Base-by-base conservation (phyloP, 2,797 vertebrate species). In the Myotis vivesi region DNA sequence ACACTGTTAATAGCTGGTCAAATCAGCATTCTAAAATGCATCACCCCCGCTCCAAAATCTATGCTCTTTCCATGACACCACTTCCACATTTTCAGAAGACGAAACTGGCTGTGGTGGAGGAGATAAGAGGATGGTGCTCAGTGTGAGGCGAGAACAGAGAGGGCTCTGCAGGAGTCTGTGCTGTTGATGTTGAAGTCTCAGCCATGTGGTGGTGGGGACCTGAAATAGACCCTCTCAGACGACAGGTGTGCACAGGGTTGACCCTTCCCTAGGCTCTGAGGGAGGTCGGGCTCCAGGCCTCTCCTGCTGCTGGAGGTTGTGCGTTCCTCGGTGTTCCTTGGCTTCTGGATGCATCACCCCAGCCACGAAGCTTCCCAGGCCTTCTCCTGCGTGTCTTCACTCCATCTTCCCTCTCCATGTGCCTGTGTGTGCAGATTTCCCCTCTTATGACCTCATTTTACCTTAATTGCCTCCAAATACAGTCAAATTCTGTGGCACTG, bases 41-140 rank as follows among this genome's bases (percentile, higher is more conserved):
- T 44, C 46, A 13, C 36, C 11, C 28, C 23, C 5, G 13, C 69
- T 68, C 71, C 51, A 3, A 7, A 15, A 20, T 36, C 38, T 13
- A 1, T 2, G 11, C 6, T 6, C 4, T 1, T 36, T 75, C 33
- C 23, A 23, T 41, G 51, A 2, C 1, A 7, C n/a, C 1, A 13
- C 46, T 2, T 33, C 28, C 23, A 49, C 38, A 1, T 59, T 20
- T 49, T 15, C 71, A 51, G 46, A 57, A 66, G 49, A 44, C 5
- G 13, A 28, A 33, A 13, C 44, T 66, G 30, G 53, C 41, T 62
- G 7, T 8, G 5, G 9, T 22, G 23, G n/a, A 38, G 41, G 22
- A 22, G 41, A 20, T 1, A 71, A 68, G 75, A 20, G 62, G 16
- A 9, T 1, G 51, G 53, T 38, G 20, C 51, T 55, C 7, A 22